Evolutionary conservation across 2,113 vertebrate genomes (phyloP), one percentile per base, ranked within the genome.

Genomic region (Thymallus thymallus): DNA sequence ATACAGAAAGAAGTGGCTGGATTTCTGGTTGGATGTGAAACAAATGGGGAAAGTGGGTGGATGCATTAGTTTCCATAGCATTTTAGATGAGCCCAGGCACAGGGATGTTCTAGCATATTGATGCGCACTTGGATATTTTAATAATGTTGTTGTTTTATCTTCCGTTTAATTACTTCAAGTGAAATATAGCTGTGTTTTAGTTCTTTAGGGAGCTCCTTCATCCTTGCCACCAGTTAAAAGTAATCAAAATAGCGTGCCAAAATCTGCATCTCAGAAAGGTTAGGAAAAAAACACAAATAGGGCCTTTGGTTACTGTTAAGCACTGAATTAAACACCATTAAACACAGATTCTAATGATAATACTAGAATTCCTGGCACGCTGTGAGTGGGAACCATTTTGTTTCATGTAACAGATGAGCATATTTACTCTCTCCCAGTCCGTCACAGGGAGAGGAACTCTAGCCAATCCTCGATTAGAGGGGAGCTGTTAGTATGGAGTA

Each of bases 1-100:
- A 89, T 87, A 86, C 89, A 81, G 85, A 91, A 91, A 83, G 86
- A 91, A 92, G 89, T 78, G 88, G 87, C 85, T 85, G 84, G 79
- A 77, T 89, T 87, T 84, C 66, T 23, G 76, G 81, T 79, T 78
- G 82, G 85, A 90, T 87, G 90, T 79, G 83, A 86, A 88, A 81
- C 73, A 82, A 89, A 88, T 81, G 45, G 71, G 77, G 82, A 86
- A 78, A 86, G 81, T 82, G 81, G 80, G 84, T 75, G 79, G 80
- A 82, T 78, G 83, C 80, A 83, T 87, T 85, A 69, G 82, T 76
- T 82, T 76, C 75, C 61, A 24, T 66, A 82, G 84, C 77, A 76
- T 80, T 77, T 51, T 64, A 65, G 72, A 83, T 64, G 69, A 75
- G 82, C 69, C 72, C 18, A 24, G 4, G 7, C 55, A 2, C 65